phyloP scores from a whole-genome alignment of 37 sponge, comb jelly and placozoan species.

The Amphimedon queenslandica region DNA sequence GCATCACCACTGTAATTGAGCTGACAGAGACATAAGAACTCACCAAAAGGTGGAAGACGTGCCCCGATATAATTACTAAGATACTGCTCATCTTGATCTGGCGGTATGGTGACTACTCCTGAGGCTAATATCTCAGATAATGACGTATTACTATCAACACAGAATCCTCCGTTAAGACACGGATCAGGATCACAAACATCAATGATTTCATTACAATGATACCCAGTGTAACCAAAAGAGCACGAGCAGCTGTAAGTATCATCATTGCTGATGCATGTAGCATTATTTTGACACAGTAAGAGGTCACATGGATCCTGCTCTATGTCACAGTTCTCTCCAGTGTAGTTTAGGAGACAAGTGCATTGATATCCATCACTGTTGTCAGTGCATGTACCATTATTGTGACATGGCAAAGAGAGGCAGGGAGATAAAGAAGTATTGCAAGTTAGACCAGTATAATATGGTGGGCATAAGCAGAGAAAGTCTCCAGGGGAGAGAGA shows the following conservation, averaged over 20 bases:
- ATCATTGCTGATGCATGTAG: constrained; percentile 25
- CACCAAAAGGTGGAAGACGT: neutral
- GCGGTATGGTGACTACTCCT: neutral
- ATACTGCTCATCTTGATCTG: neutral
- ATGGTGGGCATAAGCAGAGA: constrained; percentile 18
- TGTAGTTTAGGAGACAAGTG: constrained; percentile 13
- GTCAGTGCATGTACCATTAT: constrained; percentile 1
- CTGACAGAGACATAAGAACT: constrained; percentile 4
- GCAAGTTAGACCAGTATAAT: constrained; percentile 12
- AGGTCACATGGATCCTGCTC: constrained; percentile 7
- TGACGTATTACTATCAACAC: neutral
- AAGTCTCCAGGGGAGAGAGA: constrained; percentile 15
- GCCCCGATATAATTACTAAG: too few species aligned
- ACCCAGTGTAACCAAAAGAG: constrained; percentile 23
- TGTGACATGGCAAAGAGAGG: constrained; percentile 27
- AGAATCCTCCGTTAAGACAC: neutral
- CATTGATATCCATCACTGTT: neutral
- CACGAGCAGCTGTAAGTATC: constrained; percentile 35
- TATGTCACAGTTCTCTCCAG: constrained; percentile 21
- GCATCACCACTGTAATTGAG: too few species aligned
- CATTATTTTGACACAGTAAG: constrained; percentile 32
- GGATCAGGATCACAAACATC: constrained; percentile 18
- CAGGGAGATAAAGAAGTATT: neutral
- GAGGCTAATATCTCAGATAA: neutral
- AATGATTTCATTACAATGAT: constrained; percentile 17